A percentile compares a stretch with the other conserved stretches of the same genome.
phyloP scores from a whole-genome alignment of 2,888 invertebrate species.

The Chrysolina oricalcia region DNA sequence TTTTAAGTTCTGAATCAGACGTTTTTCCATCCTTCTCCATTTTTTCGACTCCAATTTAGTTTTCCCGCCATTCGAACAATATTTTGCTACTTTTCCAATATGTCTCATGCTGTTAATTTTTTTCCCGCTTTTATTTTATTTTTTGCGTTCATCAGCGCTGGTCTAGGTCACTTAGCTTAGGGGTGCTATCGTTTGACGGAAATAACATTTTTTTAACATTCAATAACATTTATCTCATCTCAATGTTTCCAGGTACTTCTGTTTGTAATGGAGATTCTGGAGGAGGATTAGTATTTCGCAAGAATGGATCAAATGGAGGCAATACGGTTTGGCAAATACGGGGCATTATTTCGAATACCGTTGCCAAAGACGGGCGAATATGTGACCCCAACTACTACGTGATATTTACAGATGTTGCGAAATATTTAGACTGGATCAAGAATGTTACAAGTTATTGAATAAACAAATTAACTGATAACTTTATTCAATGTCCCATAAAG shows the following conservation, averaged over 20 bases:
- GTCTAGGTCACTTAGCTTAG: no score
- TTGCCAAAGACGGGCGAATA: slow-evolving; percentile 74
- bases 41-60: no score
- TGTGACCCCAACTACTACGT: slow-evolving; percentile 78
- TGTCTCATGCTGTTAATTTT: no score
- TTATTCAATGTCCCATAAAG: neutral
- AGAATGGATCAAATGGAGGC: slow-evolving; percentile 54
- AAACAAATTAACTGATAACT: slow-evolving; percentile 30
- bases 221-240: no score
- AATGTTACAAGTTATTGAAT: slow-evolving; percentile 7
- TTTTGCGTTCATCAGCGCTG: no score
- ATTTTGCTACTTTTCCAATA: no score
- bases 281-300: slow-evolving; percentile 69
- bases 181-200: no score
- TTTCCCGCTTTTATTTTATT: no score
- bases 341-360: slow-evolving; percentile 76
- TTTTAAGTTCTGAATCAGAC: no score
- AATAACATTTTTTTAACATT: no score
- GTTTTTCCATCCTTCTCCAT: no score
- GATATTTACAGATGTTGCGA: slow-evolving; percentile 78
- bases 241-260: slow-evolving; percentile 66
- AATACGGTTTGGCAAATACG: slow-evolving; percentile 65
- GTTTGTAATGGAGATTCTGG: slow-evolving; percentile 74
- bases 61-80: no score
- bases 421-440: slow-evolving; percentile 68